Conservation (phyloP, 2,888 invertebrate genomes). For the Lepidochitona cinerea region DNA sequence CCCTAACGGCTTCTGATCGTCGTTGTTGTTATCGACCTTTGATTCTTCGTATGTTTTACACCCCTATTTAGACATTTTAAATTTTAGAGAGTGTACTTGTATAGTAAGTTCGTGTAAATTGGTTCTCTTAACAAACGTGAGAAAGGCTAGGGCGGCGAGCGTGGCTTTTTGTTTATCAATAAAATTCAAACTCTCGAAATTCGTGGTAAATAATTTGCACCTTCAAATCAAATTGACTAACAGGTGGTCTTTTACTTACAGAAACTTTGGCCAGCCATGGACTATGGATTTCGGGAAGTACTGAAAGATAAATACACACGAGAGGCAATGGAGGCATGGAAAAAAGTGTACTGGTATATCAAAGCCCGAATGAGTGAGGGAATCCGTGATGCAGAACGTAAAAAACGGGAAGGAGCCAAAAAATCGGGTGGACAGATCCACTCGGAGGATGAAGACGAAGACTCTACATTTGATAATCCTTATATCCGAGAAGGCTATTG, state of each 20-base stretch:
- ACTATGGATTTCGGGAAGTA: conserved; percentile 50
- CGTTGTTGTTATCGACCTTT: too few species aligned
- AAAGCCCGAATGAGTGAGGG: conserved; percentile 62
- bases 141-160: too few species aligned
- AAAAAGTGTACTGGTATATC: conserved; percentile 59
- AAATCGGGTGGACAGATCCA: neutral
- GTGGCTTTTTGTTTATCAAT: too few species aligned
- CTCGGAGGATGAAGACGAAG: neutral
- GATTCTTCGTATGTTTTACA: too few species aligned
- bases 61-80: too few species aligned
- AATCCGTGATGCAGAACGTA: conserved; percentile 46
- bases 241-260: conserved; percentile 38
- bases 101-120: too few species aligned
- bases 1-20: too few species aligned
- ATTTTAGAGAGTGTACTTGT: too few species aligned
- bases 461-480: neutral
- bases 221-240: too few species aligned
- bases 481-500: neutral
- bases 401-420: neutral
- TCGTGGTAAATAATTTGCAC: too few species aligned
- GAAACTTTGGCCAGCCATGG: conserved; percentile 64
- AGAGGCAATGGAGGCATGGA: conserved; percentile 62
- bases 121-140: too few species aligned
- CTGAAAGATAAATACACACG: conserved; percentile 54
- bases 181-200: too few species aligned